These are phyloP conservation scores for Bombus polaris DNA, from an alignment of 1,140 invertebrate genomes.

Conservation along the genomic window DNA sequence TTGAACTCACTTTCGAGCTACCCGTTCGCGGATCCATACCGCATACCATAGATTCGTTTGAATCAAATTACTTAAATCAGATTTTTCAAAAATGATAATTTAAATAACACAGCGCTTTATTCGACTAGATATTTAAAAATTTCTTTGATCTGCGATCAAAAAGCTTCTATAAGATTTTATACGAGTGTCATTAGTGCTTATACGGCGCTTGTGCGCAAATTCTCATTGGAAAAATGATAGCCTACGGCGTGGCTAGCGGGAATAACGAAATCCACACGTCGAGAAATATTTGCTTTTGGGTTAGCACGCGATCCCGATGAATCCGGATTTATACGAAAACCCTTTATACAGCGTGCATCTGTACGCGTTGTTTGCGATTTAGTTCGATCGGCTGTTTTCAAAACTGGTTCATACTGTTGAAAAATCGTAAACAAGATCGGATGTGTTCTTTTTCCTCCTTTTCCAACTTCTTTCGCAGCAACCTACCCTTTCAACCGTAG, in stretches of 20 bases:
- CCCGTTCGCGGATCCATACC: neutral
- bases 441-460: neutral
- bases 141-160: too few relatives aligned
- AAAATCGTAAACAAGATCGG: slow-evolving; percentile 27
- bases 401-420: slow-evolving; percentile 22
- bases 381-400: slow-evolving; percentile 42
- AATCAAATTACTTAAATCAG: too few relatives aligned
- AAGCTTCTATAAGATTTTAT: too few relatives aligned
- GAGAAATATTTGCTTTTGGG: slow-evolving; percentile 63
- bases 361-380: slow-evolving; percentile 55
- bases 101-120: too few relatives aligned
- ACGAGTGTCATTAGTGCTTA: too few relatives aligned
- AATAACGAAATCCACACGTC: slow-evolving; percentile 52
- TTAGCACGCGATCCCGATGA: slow-evolving; percentile 41
- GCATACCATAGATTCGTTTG: neutral
- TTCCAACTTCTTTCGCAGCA: neutral
- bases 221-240: neutral
- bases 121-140: too few relatives aligned
- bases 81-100: too few relatives aligned
- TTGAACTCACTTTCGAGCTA: slow-evolving; percentile 17
- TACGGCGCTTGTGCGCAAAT: too few relatives aligned
- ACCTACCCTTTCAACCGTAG: neutral
- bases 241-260: neutral
- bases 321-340: slow-evolving; percentile 64
- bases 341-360: slow-evolving; percentile 52